Base-by-base conservation (phyloP, 2,113 vertebrate species). In the Alexandromys fortis region DNA sequence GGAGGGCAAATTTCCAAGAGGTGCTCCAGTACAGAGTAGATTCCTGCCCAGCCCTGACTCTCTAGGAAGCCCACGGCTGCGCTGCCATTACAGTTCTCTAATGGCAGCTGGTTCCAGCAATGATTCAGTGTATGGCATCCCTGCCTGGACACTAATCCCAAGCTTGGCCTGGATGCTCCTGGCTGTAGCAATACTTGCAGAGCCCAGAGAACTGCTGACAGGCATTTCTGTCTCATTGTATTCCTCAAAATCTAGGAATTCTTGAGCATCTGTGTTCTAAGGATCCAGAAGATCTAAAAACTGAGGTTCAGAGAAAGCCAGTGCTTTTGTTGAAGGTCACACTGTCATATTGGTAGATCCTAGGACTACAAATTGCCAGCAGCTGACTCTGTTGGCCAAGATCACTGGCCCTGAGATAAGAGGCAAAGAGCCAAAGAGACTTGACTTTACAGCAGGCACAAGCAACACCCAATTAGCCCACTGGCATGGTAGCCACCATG, bases 401-500 rank as follows among this genome's bases (percentile, higher is more conserved):
- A 78, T 42, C 78, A 38, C 35, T 58, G 93, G 22, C n/a, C 65
- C 30, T 91, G 87, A 95, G 58, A 87, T 94, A 83, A 52, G 63
- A 89, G 63, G 55, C 42, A 47, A 86, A 92, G 30, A 65, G 17
- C 61, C 70, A 85, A 89, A 93, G 72, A 94, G 93, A 45, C 19
- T 47, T 76, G 55, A 94, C 67, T 96, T 22, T 83, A 78, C 28
- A 95, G 72, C 58, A 95, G 67, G 73, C n/a, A 9, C 47, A 82
- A 91, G 75, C 12, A 61, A 35, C 28, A 83, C 35, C 33, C 81
- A 82, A 7, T 77, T 88, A 90, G 38, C n/a, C 58, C 21, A 7
- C n/a, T 87, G 67, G 72, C 65, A 52, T 19, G 24, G 47, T 47
- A 52, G 81, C 33, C 35, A 19, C 17, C 6, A 16, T 82, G 67